A percentile compares a stretch with the other conserved stretches of the same genome.
phyloP scores from a whole-genome alignment of 2,797 vertebrate genomes.

The Tamandua tetradactyla region DNA sequence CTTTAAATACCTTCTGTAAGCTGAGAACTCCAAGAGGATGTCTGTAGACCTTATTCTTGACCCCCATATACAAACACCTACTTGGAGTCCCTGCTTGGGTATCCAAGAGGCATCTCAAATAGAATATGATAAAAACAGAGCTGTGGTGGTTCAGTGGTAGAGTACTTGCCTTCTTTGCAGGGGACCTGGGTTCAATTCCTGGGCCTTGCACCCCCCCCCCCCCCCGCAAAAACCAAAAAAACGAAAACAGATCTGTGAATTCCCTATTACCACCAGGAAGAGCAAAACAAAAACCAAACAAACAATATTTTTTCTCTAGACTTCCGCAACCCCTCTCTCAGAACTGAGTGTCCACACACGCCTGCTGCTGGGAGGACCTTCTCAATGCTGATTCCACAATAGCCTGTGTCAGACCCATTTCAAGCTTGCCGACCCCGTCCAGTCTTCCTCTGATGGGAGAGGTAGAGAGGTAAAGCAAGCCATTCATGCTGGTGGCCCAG shows the following conservation, averaged over 20 bases:
- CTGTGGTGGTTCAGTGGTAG: no score
- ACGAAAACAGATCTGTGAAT: background rate
- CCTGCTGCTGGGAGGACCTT: background rate
- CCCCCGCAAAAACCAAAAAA: no score
- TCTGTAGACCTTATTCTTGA: background rate
- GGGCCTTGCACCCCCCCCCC: no score
- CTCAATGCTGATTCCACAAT: background rate
- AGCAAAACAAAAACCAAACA: background rate
- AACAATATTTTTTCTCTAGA: background rate
- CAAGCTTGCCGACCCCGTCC: background rate
- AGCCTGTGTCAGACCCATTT: background rate
- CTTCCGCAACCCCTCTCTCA: background rate
- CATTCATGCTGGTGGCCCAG: background rate
- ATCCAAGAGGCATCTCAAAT: background rate
- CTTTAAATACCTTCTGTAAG: background rate
- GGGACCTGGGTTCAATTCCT: no score
- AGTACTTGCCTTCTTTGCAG: no score
- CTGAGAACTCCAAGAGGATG: background rate
- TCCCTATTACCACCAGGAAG: background rate
- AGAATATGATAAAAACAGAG: background rate
- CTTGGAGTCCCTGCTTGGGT: background rate
- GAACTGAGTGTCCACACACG: background rate
- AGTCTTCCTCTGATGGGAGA: background rate
- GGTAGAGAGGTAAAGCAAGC: background rate
- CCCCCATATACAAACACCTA: background rate